Conservation (phyloP, 2,888 invertebrate species). For the Eristalis arbustorum region DNA sequence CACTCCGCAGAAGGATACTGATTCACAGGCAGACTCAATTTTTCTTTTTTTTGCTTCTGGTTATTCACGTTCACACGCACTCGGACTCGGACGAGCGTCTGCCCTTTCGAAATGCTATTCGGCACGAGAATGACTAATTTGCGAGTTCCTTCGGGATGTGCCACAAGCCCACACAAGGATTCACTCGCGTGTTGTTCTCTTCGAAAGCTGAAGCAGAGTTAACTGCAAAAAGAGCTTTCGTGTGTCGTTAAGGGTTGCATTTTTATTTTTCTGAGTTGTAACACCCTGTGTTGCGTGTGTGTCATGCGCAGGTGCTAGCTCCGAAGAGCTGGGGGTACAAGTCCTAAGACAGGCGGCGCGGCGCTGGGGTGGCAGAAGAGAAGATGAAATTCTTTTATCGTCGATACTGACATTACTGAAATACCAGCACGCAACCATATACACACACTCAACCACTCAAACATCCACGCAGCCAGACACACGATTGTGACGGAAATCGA, state of each 20-base stretch:
- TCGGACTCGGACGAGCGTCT: conserved; percentile 13
- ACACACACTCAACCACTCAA: background rate
- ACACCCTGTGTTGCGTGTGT: conserved; percentile 55
- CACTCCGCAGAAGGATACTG: background rate
- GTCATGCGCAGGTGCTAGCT: conserved; percentile 48
- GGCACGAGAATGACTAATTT: conserved; percentile 61
- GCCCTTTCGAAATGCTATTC: conserved; percentile 49
- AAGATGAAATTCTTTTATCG: conserved; percentile 31
- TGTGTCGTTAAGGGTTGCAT: conserved; percentile 7
- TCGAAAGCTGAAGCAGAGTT: conserved; percentile 15
- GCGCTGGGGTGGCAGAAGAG: no score
- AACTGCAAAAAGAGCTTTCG: conserved; percentile 52
- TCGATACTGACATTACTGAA: conserved; percentile 31
- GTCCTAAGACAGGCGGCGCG: background rate
- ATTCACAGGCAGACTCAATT: background rate
- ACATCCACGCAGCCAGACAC: background rate
- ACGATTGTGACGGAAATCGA: background rate
- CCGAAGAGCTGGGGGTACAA: background rate
- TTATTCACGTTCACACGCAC: conserved; percentile 8
- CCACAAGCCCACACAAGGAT: conserved; percentile 40
- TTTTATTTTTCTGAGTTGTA: background rate
- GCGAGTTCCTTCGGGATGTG: conserved; percentile 47
- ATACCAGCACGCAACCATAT: conserved; percentile 55
- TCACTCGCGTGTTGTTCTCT: conserved; percentile 2
- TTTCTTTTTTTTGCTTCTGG: background rate